These are phyloP conservation scores for Odontamblyopus lacepedii DNA, from an alignment of 2,797 vertebrate species.

Conservation along the genomic window DNA sequence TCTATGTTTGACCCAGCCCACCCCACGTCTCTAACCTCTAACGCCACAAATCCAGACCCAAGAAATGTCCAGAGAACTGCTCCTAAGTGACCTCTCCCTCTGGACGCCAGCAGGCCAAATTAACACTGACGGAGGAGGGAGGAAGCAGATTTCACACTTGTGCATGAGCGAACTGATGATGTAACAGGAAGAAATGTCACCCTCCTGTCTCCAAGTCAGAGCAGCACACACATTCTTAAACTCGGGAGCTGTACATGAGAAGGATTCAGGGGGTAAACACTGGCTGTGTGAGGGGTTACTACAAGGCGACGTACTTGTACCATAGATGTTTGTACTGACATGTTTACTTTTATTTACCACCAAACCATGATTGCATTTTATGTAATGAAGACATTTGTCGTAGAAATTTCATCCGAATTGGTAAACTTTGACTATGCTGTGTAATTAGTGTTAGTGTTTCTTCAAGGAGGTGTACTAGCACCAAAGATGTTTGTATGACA, in stretches of 20 bases:
- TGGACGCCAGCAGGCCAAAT: slow-evolving; percentile 29
- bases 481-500: background rate
- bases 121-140: slow-evolving; percentile 8
- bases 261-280: slow-evolving; percentile 35
- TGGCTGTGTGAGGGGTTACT: background rate
- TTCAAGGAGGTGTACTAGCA: background rate
- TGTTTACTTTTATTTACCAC: background rate
- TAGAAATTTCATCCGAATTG: no score
- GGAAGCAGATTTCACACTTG: slow-evolving; percentile 52
- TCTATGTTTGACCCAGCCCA: background rate
- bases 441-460: no score
- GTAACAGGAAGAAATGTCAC: slow-evolving; percentile 48
- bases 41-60: background rate
- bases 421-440: no score
- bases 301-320: background rate
- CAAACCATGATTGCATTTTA: background rate
- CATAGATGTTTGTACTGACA: background rate
- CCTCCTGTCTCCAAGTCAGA: slow-evolving; percentile 35
- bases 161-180: slow-evolving; percentile 38
- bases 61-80: slow-evolving; percentile 13
- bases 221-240: background rate
- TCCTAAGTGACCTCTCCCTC: slow-evolving; percentile 19
- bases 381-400: background rate
- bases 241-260: slow-evolving; percentile 29
- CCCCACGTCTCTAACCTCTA: background rate